Conservation (phyloP, 1,140 invertebrate species). For the Brachionus koreanus region DNA sequence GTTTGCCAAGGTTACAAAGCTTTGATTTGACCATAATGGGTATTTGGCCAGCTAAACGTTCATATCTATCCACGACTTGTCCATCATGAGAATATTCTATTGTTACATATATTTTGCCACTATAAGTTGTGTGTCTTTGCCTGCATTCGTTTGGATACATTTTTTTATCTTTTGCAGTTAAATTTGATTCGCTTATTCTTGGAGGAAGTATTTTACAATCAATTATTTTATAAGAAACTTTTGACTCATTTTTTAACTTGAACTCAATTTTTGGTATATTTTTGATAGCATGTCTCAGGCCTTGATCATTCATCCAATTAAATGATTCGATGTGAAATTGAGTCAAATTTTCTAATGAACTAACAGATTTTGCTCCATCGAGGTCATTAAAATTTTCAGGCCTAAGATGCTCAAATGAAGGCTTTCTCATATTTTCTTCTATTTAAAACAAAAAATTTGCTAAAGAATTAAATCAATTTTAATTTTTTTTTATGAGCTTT, state of each 20-base stretch:
- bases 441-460: neutral
- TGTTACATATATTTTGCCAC: constrained; percentile 25
- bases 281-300: constrained; percentile 67
- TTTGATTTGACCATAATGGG: constrained; percentile 66
- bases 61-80: neutral
- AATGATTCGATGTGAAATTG: constrained; percentile 82
- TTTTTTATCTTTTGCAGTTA: constrained; percentile 30
- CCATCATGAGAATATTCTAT: constrained; percentile 43
- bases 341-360: constrained; percentile 54
- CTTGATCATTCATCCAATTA: constrained; percentile 76
- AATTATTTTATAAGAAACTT: constrained; percentile 31
- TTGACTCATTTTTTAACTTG: constrained; percentile 35
- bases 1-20: constrained; percentile 72
- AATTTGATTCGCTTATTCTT: neutral
- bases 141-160: constrained; percentile 38
- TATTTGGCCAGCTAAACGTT: constrained; percentile 11
- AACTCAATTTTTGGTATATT: constrained; percentile 46
- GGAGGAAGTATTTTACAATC: constrained; percentile 37
- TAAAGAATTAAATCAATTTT: constrained; percentile 49
- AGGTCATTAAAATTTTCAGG: constrained; percentile 29
- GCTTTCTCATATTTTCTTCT: constrained; percentile 18
- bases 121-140: constrained; percentile 41
- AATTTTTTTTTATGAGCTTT: constrained; percentile 62
- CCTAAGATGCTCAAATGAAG: constrained; percentile 24
- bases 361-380: neutral